Evolutionary conservation across 1,140 invertebrate species (phyloP), one percentile per base, ranked within the genome.

Genomic region (Micrasema longulum): DNA sequence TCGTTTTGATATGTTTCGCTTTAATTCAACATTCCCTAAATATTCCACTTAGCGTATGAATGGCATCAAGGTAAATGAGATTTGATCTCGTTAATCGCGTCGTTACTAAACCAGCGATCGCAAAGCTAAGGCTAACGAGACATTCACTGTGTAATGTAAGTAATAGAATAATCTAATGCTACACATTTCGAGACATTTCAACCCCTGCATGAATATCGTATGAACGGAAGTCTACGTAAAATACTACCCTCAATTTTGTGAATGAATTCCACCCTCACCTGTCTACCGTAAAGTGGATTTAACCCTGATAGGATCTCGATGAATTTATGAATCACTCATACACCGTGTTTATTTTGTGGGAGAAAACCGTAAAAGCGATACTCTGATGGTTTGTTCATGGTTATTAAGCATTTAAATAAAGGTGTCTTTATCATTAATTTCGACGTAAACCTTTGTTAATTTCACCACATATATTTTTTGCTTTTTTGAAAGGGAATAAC

Each of bases 91-190:
- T 72, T 69, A 71, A 71, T 48, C 41, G 65, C 57, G 50, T 48
- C 57, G 71, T 69, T 64, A 71, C 68, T 53, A 62, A 62, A 57
- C 63, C 65, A 73, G 50, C 64, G 66, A 60, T 74, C 66, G 70
- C 60, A 66, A 75, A 55, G 70, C 69, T 66, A 72, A 75, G n/a
- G 65, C 73, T 48, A 69, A 69, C 73, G 73, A 69, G 72, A 66
- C 38, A 72, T 64, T 75, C 73, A 57, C 72, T 75, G 71, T 66
- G 73, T n/a, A 57, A 66, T 57, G 52, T 65, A 72, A 75, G 73
- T 75, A 75, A 75, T 66, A 65, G 73, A 75, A 72, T 75, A 75
- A 75, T 75, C 73, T 72, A 75, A 75, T 75, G 72, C 65, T 53
- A 75, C 67, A n/a, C n/a, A n/a, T n/a, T n/a, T 57, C 63, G 73